Base-by-base conservation (phyloP, 2,797 vertebrate species). In the Alcedo quadribrachys region DNA sequence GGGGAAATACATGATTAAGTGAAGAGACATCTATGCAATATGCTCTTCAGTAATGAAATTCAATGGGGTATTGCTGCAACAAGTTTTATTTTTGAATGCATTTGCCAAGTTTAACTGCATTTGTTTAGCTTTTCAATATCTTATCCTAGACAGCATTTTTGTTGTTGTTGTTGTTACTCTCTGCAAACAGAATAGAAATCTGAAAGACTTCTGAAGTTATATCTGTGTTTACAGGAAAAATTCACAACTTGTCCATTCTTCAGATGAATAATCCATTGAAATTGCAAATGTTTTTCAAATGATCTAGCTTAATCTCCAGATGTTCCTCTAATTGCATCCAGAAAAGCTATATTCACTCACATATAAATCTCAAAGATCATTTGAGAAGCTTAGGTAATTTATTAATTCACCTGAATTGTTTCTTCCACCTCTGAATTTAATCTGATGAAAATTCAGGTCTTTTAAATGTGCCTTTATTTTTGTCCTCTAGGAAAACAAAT, bases 331-430 rank as follows among this genome's bases (percentile, higher is more conserved):
- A 90, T 81, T 94, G 84, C 85, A 94, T 75, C 33, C 58, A 78
- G 69, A 85, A 83, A 80, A 92, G 13, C 19, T 85, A 24, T 58
- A 80, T 82, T 82, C 50, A 68, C 61, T 43, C 62, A 22, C 62
- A 85, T 55, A 51, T 62, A 81, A 92, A 90, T 84, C 84, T 92
- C 81, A 78, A 62, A 92, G 69, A 66, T 95, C 69, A 75, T 87
- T 87, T 83, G 73, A 75, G 51, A 82, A 78, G 15, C 30, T 68
- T 62, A 69, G 43, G 62, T 87, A 83, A 90, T 92, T 90, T 87
- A 89, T 95, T 94, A 89, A 95, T 95, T 90, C 88, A 87, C 81
- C 93, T 94, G 81, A 89, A 75, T 75, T 93, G 58, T 92, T 80
- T 83, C 67, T 94, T 82, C 46, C 46, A 77, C 55, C 73, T 89